Conservation (phyloP, 2,797 vertebrate genomes). For the Oryzias dopingdopingensis region DNA sequence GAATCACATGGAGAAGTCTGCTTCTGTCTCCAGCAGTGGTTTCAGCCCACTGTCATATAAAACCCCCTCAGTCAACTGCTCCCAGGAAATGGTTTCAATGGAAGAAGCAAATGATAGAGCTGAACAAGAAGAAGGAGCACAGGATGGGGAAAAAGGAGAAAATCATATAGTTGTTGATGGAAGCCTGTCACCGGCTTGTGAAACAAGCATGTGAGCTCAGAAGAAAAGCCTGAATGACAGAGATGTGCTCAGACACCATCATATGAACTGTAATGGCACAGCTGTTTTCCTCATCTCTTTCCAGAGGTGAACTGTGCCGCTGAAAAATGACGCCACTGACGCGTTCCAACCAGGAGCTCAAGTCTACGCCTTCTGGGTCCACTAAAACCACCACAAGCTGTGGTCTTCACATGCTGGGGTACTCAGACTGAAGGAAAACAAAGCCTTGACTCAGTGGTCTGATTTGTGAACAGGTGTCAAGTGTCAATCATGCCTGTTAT, state of each 20-base stretch:
- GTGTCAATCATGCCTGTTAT: conserved; percentile 17
- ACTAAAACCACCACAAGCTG: background rate
- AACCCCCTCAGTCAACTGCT: conserved; percentile 83
- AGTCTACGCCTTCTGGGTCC: conserved; percentile 1
- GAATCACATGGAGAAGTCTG: conserved; percentile 81
- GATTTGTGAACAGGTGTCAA: conserved; percentile 16
- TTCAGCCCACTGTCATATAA: conserved; percentile 75
- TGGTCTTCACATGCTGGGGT: background rate
- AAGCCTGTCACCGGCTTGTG: conserved; percentile 85
- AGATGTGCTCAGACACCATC: background rate
- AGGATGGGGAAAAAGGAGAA: conserved; percentile 81
- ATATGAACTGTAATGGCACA: background rate
- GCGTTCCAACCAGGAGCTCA: too few relatives aligned
- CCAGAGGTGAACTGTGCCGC: too few relatives aligned
- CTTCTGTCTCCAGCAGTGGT: conserved; percentile 54
- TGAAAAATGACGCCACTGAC: too few relatives aligned
- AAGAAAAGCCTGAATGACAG: conserved; percentile 1
- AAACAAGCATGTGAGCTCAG: conserved; percentile 91
- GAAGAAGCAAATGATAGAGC: conserved; percentile 73
- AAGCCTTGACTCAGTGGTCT: conserved; percentile 51
- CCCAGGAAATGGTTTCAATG: conserved; percentile 79
- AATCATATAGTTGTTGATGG: conserved; percentile 89
- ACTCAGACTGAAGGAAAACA: background rate
- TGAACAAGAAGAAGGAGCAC: conserved; percentile 66
- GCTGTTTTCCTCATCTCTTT: background rate